Percentiles rank a stretch among this genome's conserved stretches.
Evolutionary conservation across 2,113 vertebrate genomes (phyloP).

Genomic region (human (Homo sapiens)): DNA sequence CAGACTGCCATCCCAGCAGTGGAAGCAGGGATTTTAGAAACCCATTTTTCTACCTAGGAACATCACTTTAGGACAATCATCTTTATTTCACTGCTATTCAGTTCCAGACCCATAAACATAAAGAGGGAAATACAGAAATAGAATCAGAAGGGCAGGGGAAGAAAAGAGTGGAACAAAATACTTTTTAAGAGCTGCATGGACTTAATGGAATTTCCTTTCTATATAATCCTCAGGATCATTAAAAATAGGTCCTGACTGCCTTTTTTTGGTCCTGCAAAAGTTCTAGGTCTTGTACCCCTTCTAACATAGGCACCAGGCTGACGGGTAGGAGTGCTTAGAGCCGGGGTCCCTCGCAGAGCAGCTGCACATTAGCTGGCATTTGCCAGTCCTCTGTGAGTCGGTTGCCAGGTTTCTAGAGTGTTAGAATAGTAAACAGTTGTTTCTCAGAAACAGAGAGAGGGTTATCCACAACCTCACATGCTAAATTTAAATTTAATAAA

Average conservation of each 20-base stretch:
- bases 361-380: conserved; percentile 55
- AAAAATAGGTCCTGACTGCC: neutral
- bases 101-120: neutral
- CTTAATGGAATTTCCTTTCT: conserved; percentile 61
- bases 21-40: neutral
- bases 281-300: neutral
- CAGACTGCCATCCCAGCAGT: rapidly evolving
- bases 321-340: neutral
- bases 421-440: conserved; percentile 68
- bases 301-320: neutral
- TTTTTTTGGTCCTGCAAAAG: neutral
- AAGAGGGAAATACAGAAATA: conserved; percentile 53
- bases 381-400: conserved; percentile 14
- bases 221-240: conserved; percentile 51
- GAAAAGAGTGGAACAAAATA: conserved; percentile 28
- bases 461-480: conserved; percentile 1
- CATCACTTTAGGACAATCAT: neutral
- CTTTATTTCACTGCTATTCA: neutral
- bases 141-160: conserved; percentile 34
- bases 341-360: conserved; percentile 44
- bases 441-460: conserved; percentile 66
- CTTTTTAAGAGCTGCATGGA: conserved; percentile 13
- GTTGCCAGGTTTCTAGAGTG: conserved; percentile 56
- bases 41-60: neutral
- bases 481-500: conserved; percentile 72